Evolutionary conservation across 2,888 invertebrate species (phyloP), one percentile per base, ranked within the genome.

Genomic region (Temnothorax unifasciatus): DNA sequence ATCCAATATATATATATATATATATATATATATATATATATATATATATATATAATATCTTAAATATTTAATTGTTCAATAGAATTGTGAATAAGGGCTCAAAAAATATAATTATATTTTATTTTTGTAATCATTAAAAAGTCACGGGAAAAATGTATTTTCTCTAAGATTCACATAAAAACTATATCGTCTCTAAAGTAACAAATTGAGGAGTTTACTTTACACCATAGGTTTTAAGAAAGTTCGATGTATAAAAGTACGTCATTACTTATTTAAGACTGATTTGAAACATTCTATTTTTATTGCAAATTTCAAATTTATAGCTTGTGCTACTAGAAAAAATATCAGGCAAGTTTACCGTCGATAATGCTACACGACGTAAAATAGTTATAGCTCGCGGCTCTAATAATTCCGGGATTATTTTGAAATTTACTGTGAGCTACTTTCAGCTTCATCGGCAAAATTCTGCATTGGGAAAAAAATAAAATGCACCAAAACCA

Each of bases 211-310:
- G 13, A 52, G 68, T 34, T 50, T 6, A 29, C 50, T 68, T 54
- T 68, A 63, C n/a, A 68, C 5, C 15, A 21, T 63, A 77, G 13
- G n/a, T 41, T 25, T 41, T 52, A 34, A 66, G 8, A 38, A 54
- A 76, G 25, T 57, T 57, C 5, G 13, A n/a, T 41, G 59, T 59
- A 44, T 25, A 77, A 77, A 44, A 44, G 3, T 18, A 8, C 13
- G 50, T 8, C 25, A n/a, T 77, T 77, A 68, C 54, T 29, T 69
- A 41, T 52, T 77, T 69, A 68, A 69, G 54, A 69, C 29, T 69
- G 15, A 68, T 61, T 68, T 18, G 54, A 44, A 38, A 18, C 41
- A 15, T 44, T 47, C n/a, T 15, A 57, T 15, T 44, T 44, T 41
- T 13, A 41, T 29, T 6, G 41, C 15, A 18, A 34, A 41, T 68